phyloP scores from a whole-genome alignment of 2,888 invertebrate species.

The Pammene aurita region DNA sequence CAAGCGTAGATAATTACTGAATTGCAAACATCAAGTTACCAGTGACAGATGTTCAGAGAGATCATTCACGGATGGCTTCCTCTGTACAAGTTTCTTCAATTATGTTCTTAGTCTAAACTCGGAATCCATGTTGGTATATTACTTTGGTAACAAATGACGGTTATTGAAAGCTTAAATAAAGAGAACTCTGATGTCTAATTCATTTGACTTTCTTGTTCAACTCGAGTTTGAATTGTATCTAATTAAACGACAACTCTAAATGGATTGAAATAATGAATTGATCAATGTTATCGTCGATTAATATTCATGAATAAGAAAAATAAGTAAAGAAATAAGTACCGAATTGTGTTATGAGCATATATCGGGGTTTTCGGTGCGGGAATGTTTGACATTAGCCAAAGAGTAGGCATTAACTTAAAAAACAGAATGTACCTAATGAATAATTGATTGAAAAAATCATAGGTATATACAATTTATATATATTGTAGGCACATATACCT shows the following conservation, averaged over 20 bases:
- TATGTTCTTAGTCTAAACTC: conserved; percentile 37
- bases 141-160: conserved; percentile 28
- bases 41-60: conserved; percentile 31
- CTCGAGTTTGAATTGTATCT: conserved; percentile 21
- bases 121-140: conserved; percentile 9
- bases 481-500: too few relatives aligned
- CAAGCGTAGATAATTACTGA: conserved; percentile 28
- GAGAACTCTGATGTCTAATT: conserved; percentile 28
- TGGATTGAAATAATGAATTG: not conserved
- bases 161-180: conserved; percentile 31
- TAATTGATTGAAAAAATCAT: too few relatives aligned
- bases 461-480: too few relatives aligned
- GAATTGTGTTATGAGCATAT: too few relatives aligned
- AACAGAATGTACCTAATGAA: too few relatives aligned
- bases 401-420: too few relatives aligned
- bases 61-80: conserved; percentile 29
- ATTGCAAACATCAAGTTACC: conserved; percentile 35
- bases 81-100: conserved; percentile 34
- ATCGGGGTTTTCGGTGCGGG: too few relatives aligned
- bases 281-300: not conserved
- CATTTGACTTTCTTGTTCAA: conserved; percentile 18
- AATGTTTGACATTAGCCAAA: too few relatives aligned
- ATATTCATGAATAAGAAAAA: too few relatives aligned
- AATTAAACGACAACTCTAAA: conserved; percentile 6
- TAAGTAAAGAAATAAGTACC: too few relatives aligned